phyloP scores from a whole-genome alignment of 2,888 invertebrate genomes.

The Tipula vernalis region DNA sequence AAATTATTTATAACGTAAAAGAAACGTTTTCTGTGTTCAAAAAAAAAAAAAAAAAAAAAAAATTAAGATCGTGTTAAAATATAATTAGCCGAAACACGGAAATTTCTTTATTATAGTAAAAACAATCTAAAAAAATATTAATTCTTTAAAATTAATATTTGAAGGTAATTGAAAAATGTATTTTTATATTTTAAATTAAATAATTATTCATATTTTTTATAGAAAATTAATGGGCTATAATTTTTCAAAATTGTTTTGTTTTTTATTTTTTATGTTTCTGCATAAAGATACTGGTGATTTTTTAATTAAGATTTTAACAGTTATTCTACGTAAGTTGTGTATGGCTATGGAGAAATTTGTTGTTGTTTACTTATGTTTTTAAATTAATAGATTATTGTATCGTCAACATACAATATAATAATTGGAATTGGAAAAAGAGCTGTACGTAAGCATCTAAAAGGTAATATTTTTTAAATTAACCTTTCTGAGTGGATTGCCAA shows the following conservation, averaged over 20 bases:
- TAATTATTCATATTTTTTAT: neutral
- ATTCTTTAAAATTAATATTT: neutral
- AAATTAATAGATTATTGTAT: neutral
- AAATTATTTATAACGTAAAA: neutral
- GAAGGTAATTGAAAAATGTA: neutral
- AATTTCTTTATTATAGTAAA: neutral
- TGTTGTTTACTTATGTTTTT: neutral
- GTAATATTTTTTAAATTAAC: neutral
- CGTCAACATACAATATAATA: neutral
- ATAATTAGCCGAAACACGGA: neutral
- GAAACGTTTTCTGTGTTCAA: neutral
- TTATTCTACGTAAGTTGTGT: neutral
- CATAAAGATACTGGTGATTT: neutral
- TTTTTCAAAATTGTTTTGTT: neutral
- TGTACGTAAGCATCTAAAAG: too few species aligned
- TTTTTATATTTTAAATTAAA: neutral
- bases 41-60: neutral
- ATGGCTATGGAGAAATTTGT: neutral
- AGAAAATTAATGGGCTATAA: neutral
- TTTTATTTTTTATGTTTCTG: neutral
- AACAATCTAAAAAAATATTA: neutral
- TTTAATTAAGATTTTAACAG: neutral
- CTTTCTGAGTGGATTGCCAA: neutral
- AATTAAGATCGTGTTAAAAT: constrained; percentile 4
- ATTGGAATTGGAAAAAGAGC: neutral